Percentiles rank a stretch among this genome's conserved stretches.
Evolutionary conservation across 1,140 invertebrate genomes (phyloP).

Genomic region (Neotoxoptera formosana): DNA sequence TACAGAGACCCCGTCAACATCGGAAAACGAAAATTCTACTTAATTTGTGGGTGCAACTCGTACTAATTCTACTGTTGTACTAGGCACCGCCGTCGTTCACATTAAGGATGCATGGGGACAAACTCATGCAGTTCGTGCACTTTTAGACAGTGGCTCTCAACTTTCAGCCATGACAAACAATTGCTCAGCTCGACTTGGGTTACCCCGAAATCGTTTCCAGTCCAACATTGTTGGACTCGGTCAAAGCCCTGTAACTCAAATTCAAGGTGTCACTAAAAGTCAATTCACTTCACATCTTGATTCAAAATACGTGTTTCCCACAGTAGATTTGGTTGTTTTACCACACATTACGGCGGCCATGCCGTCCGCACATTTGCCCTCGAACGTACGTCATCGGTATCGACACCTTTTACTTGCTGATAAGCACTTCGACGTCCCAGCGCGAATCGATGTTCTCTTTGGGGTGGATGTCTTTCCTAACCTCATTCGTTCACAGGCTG

Average conservation of each 20-base stretch:
- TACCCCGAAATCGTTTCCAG: background rate
- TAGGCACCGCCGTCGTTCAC: background rate
- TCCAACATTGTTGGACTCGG: background rate
- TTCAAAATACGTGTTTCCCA: background rate
- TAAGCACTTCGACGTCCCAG: background rate
- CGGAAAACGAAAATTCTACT: background rate
- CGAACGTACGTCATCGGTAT: background rate
- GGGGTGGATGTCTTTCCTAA: background rate
- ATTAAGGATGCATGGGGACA: background rate
- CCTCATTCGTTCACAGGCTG: background rate
- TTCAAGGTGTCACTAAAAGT: conserved; percentile 58
- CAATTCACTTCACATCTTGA: conserved; percentile 45
- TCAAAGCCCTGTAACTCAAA: background rate
- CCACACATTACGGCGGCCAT: background rate
- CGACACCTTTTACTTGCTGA: background rate
- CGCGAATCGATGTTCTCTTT: background rate
- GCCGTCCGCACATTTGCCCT: background rate
- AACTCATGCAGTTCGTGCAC: background rate
- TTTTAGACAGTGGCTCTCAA: background rate
- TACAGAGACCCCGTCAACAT: no score
- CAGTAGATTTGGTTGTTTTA: background rate
- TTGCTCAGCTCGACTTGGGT: background rate
- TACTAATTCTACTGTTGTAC: background rate
- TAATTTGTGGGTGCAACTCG: background rate
- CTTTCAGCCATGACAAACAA: background rate